Evolutionary conservation across 1,140 invertebrate species (phyloP), one percentile per base, ranked within the genome.

Genomic region (Hypsibius dujardini): DNA sequence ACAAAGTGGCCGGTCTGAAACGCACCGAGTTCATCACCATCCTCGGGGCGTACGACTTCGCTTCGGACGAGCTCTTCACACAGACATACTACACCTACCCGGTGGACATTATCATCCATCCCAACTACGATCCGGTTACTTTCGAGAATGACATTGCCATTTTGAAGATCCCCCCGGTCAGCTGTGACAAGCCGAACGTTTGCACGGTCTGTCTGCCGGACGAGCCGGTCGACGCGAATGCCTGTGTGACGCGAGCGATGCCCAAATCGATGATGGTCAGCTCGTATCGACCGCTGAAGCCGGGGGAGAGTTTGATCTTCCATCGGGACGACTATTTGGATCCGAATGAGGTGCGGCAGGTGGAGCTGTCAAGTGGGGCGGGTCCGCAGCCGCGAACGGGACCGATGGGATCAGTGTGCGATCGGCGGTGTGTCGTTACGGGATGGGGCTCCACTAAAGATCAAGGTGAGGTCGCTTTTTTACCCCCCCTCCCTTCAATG

Each of bases 71-170:
- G 12, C 62, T 67, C 3, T 67, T 67, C 62, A 42, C 62, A 12
- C 62, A 67, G 62, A 67, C 62, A 15, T 67, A 15, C 42, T 67
- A 67, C 62, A 67, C 62, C 3, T 67, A 15, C 42, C 62, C 62
- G 12, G 3, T 67, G 62, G 62, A 67, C 3, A 67, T 67, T 45
- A 67, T 67, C 45, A 3, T 67, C 42, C 62, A 67, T 67, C 62
- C 62, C 12, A 12, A 67, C 3, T 67, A 67, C 62, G 62, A 67
- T 67, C 62, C 62, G 42, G 42, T 67, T 42, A 67, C 62, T 15
- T 67, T 15, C 62, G 62, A 67, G 62, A 67, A 67, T 42, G 62
- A 67, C 42, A 67, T 67, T 42, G 62, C 62, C 45, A 67, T 67
- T 42, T 45, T 67, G 62, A 67, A 67, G 62, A 67, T 67, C 42